Evolutionary conservation across 2,113 vertebrate genomes (phyloP), one percentile per base, ranked within the genome.

Genomic region (Echinops telfairi): DNA sequence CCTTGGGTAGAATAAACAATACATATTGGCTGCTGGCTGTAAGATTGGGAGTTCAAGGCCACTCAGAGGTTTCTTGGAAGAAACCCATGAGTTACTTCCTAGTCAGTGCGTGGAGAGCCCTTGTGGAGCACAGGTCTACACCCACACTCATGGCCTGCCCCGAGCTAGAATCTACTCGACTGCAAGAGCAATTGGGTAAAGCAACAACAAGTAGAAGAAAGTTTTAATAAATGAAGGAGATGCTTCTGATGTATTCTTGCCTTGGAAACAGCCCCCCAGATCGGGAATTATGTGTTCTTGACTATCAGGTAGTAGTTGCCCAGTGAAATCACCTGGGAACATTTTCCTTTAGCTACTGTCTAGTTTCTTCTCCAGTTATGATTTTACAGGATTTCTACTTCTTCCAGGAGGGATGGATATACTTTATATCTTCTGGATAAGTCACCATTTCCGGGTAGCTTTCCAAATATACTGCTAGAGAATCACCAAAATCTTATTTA

Each of bases 341-440:
- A 60, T 71, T 71, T 84, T 93, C 73, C 77, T 93, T 83, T 31
- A 60, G 79, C 73, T 31, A 62, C 17, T 53, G 22, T 70, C 82
- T 88, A 25, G 78, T 0, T 88, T 53, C 36, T 77, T 77, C 31
- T 78, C 0, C 38, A 31, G 10, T 87, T 87, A 77, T 31, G 29
- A 29, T 57, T 76, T 68, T 47, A 60, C 6, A 86, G 43, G 20
- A 29, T 81, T 17, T 57, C 22, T 68, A 14, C 40, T 76, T 27
- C 33, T 89, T 66, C 8, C 75, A 14, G 73, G 62, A 40, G 27
- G 86, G 75, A 66, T 75, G 57, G 57, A 79, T 47, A 6, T 66
- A 64, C 5, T 66, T 80, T 86, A 53, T 53, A 53, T 53, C 75
- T 90, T 86, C 27, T 57, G 53, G 11, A 43, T 90, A 90, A 31